Evolutionary conservation across 2,113 vertebrate genomes (phyloP).

Genomic region (Hippocampus abdominalis): DNA sequence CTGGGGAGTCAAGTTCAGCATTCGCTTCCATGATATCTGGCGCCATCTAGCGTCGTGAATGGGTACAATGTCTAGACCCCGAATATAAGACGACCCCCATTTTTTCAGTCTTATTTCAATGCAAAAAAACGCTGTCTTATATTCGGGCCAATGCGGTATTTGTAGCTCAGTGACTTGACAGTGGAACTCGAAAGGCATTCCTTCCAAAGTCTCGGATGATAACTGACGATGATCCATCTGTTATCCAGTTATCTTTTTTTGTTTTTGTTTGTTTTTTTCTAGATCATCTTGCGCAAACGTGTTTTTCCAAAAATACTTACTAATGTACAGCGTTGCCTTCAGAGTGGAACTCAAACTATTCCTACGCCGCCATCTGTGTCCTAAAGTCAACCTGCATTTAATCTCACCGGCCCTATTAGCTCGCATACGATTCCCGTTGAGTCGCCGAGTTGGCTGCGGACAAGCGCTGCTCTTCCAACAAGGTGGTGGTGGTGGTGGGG

Average conservation of each 20-base stretch:
- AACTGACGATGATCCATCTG: conserved; percentile 17
- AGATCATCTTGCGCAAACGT: conserved; percentile 24
- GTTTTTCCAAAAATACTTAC: not conserved
- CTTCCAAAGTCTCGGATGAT: not conserved
- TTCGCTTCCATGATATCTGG: no score
- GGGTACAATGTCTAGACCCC: no score
- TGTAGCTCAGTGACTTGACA: not conserved
- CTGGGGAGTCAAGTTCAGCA: no score
- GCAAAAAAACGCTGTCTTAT: no score
- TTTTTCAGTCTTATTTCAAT: no score
- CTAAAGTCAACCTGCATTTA: conserved; percentile 19
- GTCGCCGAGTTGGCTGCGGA: conserved; percentile 25
- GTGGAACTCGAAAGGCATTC: not conserved
- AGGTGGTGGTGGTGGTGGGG: not conserved
- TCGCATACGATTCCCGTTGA: conserved; percentile 22
- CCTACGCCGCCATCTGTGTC: conserved; percentile 17
- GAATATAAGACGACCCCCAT: no score
- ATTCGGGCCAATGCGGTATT: no score
- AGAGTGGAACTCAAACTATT: not conserved
- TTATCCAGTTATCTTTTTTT: not conserved
- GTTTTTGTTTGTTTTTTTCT: conserved; percentile 8
- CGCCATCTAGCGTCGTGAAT: no score
- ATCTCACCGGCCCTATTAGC: conserved; percentile 34
- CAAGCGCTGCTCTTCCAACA: conserved; percentile 26
- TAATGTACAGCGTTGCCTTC: not conserved